Percentiles rank a stretch among this genome's conserved stretches.
Conservation (phyloP, 92 coral and sea anemone species). For the Palythoa heliodiscus region DNA sequence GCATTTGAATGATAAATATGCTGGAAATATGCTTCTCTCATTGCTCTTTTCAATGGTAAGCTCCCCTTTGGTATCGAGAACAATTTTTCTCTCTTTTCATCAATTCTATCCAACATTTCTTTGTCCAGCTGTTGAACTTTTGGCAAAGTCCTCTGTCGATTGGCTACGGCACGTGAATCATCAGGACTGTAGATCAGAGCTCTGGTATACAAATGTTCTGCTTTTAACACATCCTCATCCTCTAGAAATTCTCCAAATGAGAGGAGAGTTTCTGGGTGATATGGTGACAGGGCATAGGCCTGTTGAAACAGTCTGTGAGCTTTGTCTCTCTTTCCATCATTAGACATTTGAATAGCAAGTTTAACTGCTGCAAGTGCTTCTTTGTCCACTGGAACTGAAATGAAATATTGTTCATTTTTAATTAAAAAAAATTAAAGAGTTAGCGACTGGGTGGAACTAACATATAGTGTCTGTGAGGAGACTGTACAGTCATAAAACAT, state of each 20-base stretch:
- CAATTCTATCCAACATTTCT: constrained; percentile 90
- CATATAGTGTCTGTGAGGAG: too few species aligned
- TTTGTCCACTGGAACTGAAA: constrained; percentile 76
- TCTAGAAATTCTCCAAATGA: constrained; percentile 95
- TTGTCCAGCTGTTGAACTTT: constrained; percentile 92
- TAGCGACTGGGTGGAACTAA: too few species aligned
- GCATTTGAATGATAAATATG: constrained; percentile 98
- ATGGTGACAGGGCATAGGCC: constrained; percentile 87
- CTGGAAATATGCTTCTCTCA: constrained; percentile 94
- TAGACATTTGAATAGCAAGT: constrained; percentile 80
- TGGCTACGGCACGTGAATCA: constrained; percentile 74
- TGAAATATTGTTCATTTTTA: background rate
- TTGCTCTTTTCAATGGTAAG: constrained; percentile 86
- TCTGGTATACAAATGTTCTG: constrained; percentile 86
- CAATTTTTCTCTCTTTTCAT: constrained; percentile 78
- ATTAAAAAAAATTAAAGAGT: too few species aligned
- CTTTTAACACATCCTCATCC: constrained; percentile 79
- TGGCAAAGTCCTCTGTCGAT: constrained; percentile 92
- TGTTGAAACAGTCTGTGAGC: constrained; percentile 93
- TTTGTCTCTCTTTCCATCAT: constrained; percentile 84
- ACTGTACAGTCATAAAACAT: too few species aligned
- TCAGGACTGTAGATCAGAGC: constrained; percentile 85
- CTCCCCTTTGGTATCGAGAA: constrained; percentile 85
- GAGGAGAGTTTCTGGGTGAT: constrained; percentile 86
- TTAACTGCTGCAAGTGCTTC: constrained; percentile 89